Evolutionary conservation across 1,140 invertebrate genomes (phyloP), one percentile per base, ranked within the genome.

Genomic region (Lepeophtheirus salmonis): DNA sequence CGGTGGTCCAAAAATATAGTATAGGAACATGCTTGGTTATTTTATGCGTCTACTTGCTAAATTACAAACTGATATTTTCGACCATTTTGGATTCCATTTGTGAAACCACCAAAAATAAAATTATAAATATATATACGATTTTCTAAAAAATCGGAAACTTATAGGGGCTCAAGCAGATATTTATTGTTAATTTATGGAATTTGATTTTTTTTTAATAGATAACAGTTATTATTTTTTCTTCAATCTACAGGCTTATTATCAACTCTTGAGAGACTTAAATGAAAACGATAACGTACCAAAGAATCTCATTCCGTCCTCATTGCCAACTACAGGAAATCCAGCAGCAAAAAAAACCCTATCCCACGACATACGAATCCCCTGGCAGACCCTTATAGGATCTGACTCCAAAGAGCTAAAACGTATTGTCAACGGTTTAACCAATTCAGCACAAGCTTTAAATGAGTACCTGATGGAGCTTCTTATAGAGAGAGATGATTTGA

Each of bases 391-490:
- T n/a, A 10, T 57, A 6, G n/a, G 55, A 2, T 17, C 55, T 2
- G 55, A 57, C 22, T 17, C 22, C 2, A 2, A 26, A 14, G 55
- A 57, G 26, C 26, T 57, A 16, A 22, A 25, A 25, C 22, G 55
- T 1, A 57, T 57, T 16, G 55, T 57, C 22, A 41, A 17, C 16
- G 55, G 55, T 2, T n/a, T 57, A 17, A 30, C 22, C 2, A 57
- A 57, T n/a, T 24, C 55, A 16, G 55, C 25, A 25, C 21, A 57
- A 18, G 55, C 55, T 16, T 20, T 57, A 16, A 57, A 57, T 41
- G 55, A 57, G 23, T 57, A 26, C 25, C 26, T 57, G 12, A 57
- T 57, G 55, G 55, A 57, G 17, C 26, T 57, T 2, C 26, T 57
- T 16, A 17, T 24, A 26, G 55, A 57, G 26, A 24, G 55, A 4